Base-by-base conservation (phyloP, 2,797 vertebrate genomes). In the Danio kyathit region DNA sequence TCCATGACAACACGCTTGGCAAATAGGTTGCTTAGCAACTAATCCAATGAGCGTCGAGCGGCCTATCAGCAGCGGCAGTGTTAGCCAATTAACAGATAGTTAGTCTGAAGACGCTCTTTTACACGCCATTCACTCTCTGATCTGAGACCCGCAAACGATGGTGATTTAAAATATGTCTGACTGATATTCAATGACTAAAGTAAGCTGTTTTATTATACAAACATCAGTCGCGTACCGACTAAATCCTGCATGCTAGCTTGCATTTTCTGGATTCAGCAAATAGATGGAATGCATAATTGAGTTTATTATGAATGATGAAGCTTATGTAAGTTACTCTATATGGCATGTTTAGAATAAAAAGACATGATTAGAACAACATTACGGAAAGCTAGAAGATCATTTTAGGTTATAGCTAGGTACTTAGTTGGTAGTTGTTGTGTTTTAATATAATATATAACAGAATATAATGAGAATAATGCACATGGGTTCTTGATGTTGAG, bases 11-110 rank as follows among this genome's bases (percentile, higher is more conserved):
- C 89, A 90, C 83, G 86, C 54, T 89, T 89, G 84, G 82, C 82
- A 84, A 63, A 88, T 83, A 83, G 70, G 92, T 93, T 92, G 91
- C 92, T 89, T 88, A 81, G 92, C 90, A 91, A 94, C 92, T 88
- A 91, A 89, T 92, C 87, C 80, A 81, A 73, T 82, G 89, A 82
- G 79, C 84, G 80, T 65, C 41, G 76, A 79, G 71, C 80, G 64
- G 81, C 81, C 64, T 82, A 82, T 85, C 78, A 86, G 61, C 84
- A 85, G 82, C 86, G 86, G 88, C 88, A 85, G 65, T 88, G 81
- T 84, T 16, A 21, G 76, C 79, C 88, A 92, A 90, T 91, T 89
- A 92, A 86, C 81, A 70, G 77, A 77, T 72, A 72, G 83, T 80
- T 85, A 83, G 69, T 80, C 59, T 40, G 77, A 67, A 82, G 78